Evolutionary conservation across 2,797 vertebrate species (phyloP), one percentile per base, ranked within the genome.

Genomic region (Sebastes vulpes): DNA sequence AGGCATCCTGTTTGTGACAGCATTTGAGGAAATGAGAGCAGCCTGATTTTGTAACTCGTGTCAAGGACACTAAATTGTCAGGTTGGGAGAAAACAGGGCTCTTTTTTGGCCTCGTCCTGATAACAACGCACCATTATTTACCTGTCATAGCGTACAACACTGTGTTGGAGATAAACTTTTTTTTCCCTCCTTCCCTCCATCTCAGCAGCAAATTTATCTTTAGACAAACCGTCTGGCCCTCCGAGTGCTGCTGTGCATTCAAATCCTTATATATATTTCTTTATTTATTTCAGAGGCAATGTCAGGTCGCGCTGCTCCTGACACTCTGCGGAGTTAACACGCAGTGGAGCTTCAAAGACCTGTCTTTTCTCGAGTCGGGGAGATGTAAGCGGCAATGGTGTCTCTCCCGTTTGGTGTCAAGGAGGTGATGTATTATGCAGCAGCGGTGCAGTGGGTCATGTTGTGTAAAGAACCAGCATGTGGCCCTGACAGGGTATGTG

Each of bases 341-440:
- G 50, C 84, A 64, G 81, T 32, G 81, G 63, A 77, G 81, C 89
- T 91, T 87, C 87, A 92, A 89, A 92, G 91, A 77, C 31, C 48
- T 69, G 87, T 87, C 84, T 88, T 80, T 48, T 89, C 85, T 76
- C 73, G 10, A 85, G 67, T 81, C 7, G 12, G 72, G 81, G 14
- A 75, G 80, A 90, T 82, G 87, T 89, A 67, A 92, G 90, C 76
- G 6, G 65, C 83, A 65, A 65, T 67, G 80, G 85, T 70, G 85
- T 76, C 77, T 75, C 72, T 76, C 29, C 78, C 8, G 75, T 86
- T 82, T 69, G 83, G 91, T 86, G 92, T 92, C 85, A 77, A 92
- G 81, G 78, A 89, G 89, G 89, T 77, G 85, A 93, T 93, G 90
- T 86, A 89, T 92, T 87, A 91, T 92, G 91, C 91, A 91, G 87